Conservation (phyloP, 2,797 vertebrate species). For the Margarornis squamiger region DNA sequence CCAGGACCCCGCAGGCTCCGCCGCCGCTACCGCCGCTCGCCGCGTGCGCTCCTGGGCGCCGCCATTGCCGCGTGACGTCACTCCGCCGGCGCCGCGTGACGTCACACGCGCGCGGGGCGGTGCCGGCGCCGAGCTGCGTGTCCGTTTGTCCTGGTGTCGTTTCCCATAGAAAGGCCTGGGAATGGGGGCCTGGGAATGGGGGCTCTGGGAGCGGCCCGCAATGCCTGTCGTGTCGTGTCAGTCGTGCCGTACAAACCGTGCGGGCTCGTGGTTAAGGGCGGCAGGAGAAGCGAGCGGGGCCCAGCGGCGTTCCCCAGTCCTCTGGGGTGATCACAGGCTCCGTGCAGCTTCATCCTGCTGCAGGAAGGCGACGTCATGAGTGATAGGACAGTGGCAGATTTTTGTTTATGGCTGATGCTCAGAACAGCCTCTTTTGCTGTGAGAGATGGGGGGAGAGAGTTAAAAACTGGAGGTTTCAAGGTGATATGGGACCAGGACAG, state of each 20-base stretch:
- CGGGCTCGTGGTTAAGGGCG: too few relatives aligned
- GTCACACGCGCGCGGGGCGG: background rate
- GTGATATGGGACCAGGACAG: background rate
- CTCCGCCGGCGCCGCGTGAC: rapidly evolving
- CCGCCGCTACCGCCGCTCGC: rapidly evolving
- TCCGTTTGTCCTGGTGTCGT: too few relatives aligned
- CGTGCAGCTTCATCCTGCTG: background rate
- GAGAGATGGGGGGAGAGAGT: background rate
- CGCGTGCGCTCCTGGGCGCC: background rate
- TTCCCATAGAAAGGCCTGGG: too few relatives aligned
- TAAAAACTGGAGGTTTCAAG: background rate
- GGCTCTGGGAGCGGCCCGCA: too few relatives aligned
- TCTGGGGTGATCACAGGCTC: background rate
- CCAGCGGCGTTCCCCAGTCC: background rate
- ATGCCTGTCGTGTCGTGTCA: too few relatives aligned
- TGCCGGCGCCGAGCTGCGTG: too few relatives aligned
- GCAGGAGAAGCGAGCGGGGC: background rate
- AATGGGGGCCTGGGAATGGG: too few relatives aligned
- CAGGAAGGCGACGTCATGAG: background rate
- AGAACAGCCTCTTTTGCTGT: background rate
- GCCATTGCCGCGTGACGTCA: constrained; percentile 29
- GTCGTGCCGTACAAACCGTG: too few relatives aligned
- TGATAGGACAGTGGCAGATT: background rate
- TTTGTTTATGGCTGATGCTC: background rate
- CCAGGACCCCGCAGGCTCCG: background rate